Percentiles rank a stretch among this genome's conserved stretches.
These are phyloP conservation scores for Archips xylosteana DNA, from an alignment of 2,888 invertebrate genomes.

Conservation along the genomic window DNA sequence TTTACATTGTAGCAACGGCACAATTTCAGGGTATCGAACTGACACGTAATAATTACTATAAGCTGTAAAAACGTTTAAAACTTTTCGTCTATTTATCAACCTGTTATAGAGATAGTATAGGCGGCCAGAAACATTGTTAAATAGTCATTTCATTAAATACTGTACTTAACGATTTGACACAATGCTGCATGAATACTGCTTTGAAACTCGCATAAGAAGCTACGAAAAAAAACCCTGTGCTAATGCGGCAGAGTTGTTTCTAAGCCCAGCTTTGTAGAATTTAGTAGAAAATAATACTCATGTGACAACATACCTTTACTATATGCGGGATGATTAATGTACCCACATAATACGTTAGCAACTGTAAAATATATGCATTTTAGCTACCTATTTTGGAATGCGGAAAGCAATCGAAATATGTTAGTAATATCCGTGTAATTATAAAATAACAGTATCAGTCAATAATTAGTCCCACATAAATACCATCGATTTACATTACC, in stretches of 20 bases:
- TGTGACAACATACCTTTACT: not conserved
- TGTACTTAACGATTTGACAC: not conserved
- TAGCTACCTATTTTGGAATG: not conserved
- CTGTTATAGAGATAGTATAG: not conserved
- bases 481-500: not conserved
- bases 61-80: conserved; percentile 24
- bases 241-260: not conserved
- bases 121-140: not conserved
- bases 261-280: not conserved
- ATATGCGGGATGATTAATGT: not conserved
- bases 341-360: not conserved
- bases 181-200: not conserved
- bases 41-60: conserved; percentile 27
- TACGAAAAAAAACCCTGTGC: not conserved
- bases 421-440: not conserved
- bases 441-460: not conserved
- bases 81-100: conserved; percentile 22
- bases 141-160: not conserved
- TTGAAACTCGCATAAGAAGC: not conserved
- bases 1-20: conserved; percentile 26
- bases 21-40: conserved; percentile 32
- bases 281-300: not conserved
- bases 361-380: not conserved
- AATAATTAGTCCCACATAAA: not conserved
- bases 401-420: not conserved